Evolutionary conservation across 1,140 invertebrate species (phyloP).

Genomic region (Callitettix versicolor): DNA sequence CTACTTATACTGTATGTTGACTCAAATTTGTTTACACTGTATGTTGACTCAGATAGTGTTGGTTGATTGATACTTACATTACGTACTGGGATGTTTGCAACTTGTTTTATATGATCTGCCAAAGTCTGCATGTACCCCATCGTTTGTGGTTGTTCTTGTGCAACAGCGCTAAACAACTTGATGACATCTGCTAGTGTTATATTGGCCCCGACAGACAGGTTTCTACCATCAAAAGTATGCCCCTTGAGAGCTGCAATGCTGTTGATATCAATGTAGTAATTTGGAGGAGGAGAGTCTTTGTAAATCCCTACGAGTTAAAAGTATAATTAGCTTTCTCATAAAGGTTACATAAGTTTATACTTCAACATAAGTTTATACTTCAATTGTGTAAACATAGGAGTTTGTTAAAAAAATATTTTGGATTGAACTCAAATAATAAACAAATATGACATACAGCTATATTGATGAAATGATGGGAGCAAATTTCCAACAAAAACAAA

Average conservation of each 20-base stretch:
- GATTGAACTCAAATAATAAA: too few relatives aligned
- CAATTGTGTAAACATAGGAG: too few relatives aligned
- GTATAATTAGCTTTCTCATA: too few relatives aligned
- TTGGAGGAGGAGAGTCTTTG: neutral
- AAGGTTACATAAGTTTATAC: too few relatives aligned
- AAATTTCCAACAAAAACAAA: too few relatives aligned
- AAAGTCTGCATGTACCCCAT: conserved; percentile 35
- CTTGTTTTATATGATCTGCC: conserved; percentile 53
- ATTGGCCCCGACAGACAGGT: conserved; percentile 46
- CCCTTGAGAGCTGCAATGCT: conserved; percentile 50
- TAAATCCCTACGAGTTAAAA: too few relatives aligned
- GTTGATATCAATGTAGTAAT: conserved; percentile 55
- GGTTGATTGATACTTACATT: conserved; percentile 47
- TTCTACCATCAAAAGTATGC: conserved; percentile 37
- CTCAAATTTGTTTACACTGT: too few relatives aligned
- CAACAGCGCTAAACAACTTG: conserved; percentile 43
- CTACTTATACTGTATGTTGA: too few relatives aligned
- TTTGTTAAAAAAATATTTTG: too few relatives aligned
- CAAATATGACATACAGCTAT: too few relatives aligned
- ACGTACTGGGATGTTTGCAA: conserved; percentile 58
- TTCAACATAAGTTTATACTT: too few relatives aligned
- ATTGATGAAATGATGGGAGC: too few relatives aligned
- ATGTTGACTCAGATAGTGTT: neutral
- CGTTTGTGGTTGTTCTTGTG: conserved; percentile 33
- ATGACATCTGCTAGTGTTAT: conserved; percentile 52